These are phyloP conservation scores for Xenopus tropicalis DNA, from an alignment of 2,113 vertebrate species.

Conservation along the genomic window DNA sequence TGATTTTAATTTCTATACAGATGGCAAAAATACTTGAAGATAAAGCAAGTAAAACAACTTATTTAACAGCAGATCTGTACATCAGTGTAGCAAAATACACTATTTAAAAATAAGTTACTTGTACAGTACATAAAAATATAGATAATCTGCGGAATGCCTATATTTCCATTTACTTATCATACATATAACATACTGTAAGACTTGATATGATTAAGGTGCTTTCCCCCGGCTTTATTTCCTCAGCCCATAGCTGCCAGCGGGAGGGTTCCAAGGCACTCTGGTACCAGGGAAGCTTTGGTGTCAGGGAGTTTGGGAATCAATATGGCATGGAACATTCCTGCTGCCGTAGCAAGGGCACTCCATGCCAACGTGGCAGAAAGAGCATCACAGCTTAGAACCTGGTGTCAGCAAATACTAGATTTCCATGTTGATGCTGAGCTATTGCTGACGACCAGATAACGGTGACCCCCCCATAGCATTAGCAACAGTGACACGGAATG, in stretches of 20 bases:
- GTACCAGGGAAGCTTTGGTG: background rate
- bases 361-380: too few relatives aligned
- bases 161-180: conserved; percentile 28
- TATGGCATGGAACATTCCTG: too few relatives aligned
- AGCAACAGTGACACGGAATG: too few relatives aligned
- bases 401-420: too few relatives aligned
- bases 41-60: conserved; percentile 50
- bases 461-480: too few relatives aligned
- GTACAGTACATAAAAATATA: conserved; percentile 71
- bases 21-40: conserved; percentile 28
- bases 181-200: conserved; percentile 30
- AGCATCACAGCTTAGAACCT: too few relatives aligned
- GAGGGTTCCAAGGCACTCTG: background rate
- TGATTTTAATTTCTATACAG: conserved; percentile 29
- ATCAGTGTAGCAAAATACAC: conserved; percentile 60
- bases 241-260: background rate
- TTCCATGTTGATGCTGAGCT: too few relatives aligned
- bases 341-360: too few relatives aligned
- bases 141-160: conserved; percentile 49
- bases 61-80: conserved; percentile 61
- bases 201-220: background rate
- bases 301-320: too few relatives aligned
- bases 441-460: too few relatives aligned
- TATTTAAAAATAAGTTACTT: conserved; percentile 74
- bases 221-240: background rate